phyloP scores from a whole-genome alignment of 1,140 invertebrate species.

The Drosophila rhopaloa region DNA sequence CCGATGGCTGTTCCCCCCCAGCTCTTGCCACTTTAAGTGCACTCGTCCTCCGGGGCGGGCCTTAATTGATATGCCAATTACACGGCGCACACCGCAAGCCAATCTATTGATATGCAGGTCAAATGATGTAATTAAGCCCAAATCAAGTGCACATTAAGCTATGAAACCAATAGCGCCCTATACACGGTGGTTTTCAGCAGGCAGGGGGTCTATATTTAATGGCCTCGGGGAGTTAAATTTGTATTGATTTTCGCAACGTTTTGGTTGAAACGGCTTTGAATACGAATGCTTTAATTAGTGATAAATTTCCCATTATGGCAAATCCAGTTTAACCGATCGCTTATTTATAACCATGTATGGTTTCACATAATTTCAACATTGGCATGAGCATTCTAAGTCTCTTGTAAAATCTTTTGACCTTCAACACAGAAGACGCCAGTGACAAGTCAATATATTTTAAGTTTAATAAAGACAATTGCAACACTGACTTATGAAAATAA shows the following conservation, averaged over 20 bases:
- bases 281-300: neutral
- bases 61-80: constrained; percentile 55
- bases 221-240: constrained; percentile 5
- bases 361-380: neutral
- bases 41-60: constrained; percentile 15
- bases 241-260: neutral
- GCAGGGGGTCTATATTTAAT: constrained; percentile 5
- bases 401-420: neutral
- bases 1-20: neutral
- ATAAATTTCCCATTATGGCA: neutral
- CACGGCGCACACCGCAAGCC: constrained; percentile 24
- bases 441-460: too few species aligned
- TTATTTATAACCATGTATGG: too few species aligned
- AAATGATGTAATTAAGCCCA: constrained; percentile 49
- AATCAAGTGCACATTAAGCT: constrained; percentile 55
- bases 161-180: constrained; percentile 22
- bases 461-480: too few species aligned
- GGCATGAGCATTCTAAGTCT: neutral
- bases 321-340: neutral
- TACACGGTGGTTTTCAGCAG: neutral
- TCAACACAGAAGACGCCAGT: too few species aligned
- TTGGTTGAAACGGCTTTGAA: neutral
- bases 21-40: constrained; percentile 4
- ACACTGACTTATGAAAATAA: too few species aligned
- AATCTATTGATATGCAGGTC: constrained; percentile 53